A percentile compares a stretch with the other conserved stretches of the same genome.
phyloP scores from a whole-genome alignment of 2,888 invertebrate genomes.

The Thymelicus sylvestris region DNA sequence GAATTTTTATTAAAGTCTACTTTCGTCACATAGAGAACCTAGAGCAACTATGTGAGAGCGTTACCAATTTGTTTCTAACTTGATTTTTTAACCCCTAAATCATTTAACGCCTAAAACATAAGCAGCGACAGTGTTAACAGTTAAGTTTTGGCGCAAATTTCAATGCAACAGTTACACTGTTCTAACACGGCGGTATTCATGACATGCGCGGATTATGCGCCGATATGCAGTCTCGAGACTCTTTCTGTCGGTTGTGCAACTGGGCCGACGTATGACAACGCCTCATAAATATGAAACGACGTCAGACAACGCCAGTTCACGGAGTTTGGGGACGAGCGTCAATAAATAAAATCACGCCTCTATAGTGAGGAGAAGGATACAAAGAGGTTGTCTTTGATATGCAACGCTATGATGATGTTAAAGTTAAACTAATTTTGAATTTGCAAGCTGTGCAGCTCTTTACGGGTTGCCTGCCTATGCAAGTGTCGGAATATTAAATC shows the following conservation, averaged over 20 bases:
- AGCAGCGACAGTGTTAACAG: background rate
- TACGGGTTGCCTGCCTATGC: too few species aligned
- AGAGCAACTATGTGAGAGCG: too few species aligned
- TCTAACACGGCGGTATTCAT: constrained; percentile 11
- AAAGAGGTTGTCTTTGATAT: background rate
- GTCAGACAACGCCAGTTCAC: background rate
- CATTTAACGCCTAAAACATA: background rate
- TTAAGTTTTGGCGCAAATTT: constrained; percentile 8
- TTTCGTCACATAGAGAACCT: too few species aligned
- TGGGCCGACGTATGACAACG: constrained; percentile 17
- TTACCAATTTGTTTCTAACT: background rate
- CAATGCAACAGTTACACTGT: constrained; percentile 9
- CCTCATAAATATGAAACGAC: constrained; percentile 29
- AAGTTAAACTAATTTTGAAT: background rate
- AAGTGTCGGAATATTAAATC: too few species aligned
- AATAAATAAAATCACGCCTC: constrained; percentile 10
- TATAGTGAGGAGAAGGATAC: background rate
- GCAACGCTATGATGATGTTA: background rate
- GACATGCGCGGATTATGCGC: constrained; percentile 24
- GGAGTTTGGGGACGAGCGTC: background rate
- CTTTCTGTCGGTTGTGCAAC: constrained; percentile 21
- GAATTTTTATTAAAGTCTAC: too few species aligned
- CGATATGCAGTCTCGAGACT: constrained; percentile 28
- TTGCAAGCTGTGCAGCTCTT: too few species aligned
- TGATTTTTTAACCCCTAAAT: background rate